Conservation (phyloP, 2,888 invertebrate genomes). For the Eupithecia exiguata region DNA sequence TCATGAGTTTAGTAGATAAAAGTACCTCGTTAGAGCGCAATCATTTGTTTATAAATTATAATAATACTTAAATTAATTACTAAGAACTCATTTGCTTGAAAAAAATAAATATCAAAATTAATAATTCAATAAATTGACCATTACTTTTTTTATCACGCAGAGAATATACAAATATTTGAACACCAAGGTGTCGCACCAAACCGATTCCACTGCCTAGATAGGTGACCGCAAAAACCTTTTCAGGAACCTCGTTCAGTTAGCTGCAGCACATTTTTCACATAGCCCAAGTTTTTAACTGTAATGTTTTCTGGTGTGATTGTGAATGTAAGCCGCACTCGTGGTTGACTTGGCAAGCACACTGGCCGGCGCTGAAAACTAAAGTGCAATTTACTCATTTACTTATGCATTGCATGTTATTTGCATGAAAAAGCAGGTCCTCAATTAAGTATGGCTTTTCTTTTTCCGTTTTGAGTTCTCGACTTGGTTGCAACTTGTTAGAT, state of each 20-base stretch:
- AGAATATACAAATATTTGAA: neutral
- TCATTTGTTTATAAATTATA: no score
- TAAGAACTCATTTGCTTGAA: no score
- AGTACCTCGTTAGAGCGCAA: no score
- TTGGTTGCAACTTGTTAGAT: neutral
- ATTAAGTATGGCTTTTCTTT: no score
- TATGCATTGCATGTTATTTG: neutral
- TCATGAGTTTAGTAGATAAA: neutral
- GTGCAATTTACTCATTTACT: neutral
- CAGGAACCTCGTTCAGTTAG: neutral
- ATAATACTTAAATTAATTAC: no score
- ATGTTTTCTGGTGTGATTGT: constrained; percentile 5
- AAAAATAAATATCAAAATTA: neutral
- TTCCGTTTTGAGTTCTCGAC: no score
- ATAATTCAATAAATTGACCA: neutral
- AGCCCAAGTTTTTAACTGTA: neutral
- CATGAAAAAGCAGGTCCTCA: neutral
- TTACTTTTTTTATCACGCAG: neutral
- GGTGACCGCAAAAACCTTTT: neutral
- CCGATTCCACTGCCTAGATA: neutral
- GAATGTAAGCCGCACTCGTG: constrained; percentile 19
- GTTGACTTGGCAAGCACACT: neutral
- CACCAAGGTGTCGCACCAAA: neutral
- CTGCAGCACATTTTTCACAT: neutral
- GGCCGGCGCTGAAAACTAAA: neutral